Conservation (phyloP, 1,140 invertebrate species). For the Laodelphax striatellus region DNA sequence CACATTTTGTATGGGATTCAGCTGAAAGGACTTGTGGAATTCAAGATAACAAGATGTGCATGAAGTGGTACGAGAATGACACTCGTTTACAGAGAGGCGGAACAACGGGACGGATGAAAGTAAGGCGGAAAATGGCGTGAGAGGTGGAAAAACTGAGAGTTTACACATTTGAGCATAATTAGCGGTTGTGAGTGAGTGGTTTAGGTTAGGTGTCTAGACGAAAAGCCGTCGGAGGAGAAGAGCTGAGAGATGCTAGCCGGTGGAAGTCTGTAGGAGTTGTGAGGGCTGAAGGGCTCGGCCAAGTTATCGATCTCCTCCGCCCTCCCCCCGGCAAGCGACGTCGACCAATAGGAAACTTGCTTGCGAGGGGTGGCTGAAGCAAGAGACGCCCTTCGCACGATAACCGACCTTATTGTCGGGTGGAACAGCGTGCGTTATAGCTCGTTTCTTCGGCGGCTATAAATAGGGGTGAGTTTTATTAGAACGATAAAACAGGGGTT, state of each 20-base stretch:
- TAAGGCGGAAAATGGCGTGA: too few species aligned
- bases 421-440: neutral
- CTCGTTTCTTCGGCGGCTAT: neutral
- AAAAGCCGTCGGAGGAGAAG: neutral
- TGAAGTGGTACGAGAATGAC: too few species aligned
- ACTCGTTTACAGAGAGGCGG: too few species aligned
- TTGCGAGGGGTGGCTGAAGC: neutral
- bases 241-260: neutral
- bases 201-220: neutral
- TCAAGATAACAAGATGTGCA: too few species aligned
- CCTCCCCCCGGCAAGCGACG: neutral
- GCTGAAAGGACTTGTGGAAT: too few species aligned
- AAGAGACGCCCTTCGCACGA: neutral
- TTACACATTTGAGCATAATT: too few species aligned
- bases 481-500: slow-evolving; percentile 17
- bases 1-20: too few species aligned
- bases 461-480: slow-evolving; percentile 17
- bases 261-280: neutral
- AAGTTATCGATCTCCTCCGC: neutral
- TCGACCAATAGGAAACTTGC: neutral
- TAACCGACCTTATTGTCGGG: neutral
- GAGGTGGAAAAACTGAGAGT: too few species aligned
- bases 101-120: too few species aligned
- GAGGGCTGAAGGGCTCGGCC: neutral
- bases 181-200: too few species aligned